phyloP scores from a whole-genome alignment of 2,888 invertebrate species.

The Spisula subtruncata region DNA sequence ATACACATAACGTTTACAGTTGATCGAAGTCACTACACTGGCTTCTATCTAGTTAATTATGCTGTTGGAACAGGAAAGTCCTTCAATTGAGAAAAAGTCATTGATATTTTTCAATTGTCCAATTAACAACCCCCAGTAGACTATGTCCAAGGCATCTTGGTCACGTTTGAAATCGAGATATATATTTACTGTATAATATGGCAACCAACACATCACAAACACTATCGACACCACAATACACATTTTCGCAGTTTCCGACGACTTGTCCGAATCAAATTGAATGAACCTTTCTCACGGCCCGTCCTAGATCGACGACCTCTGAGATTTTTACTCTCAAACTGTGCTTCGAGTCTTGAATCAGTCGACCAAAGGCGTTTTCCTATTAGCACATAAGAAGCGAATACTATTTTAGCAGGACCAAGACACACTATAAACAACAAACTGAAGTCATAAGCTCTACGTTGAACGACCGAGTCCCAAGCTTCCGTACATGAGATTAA shows the following conservation, averaged over 20 bases:
- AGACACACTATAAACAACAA: conserved; percentile 93
- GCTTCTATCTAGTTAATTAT: too few species aligned
- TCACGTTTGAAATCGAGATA: conserved; percentile 90
- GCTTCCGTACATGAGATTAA: conserved; percentile 90
- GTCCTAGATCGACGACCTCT: conserved; percentile 39
- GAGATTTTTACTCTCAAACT: conserved; percentile 43
- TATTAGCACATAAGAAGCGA: conserved; percentile 85
- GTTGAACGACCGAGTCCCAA: conserved; percentile 89
- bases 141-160: conserved; percentile 88
- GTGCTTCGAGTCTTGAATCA: conserved; percentile 71
- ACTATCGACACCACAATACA: conserved; percentile 92
- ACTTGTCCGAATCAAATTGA: conserved; percentile 89
- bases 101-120: too few species aligned
- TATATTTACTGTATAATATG: conserved; percentile 92
- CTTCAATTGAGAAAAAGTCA: too few species aligned
- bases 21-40: too few species aligned
- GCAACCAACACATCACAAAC: conserved; percentile 94
- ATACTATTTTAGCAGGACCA: conserved; percentile 90
- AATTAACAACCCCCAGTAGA: conserved; percentile 91
- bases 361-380: conserved; percentile 88
- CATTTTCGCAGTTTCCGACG: conserved; percentile 93
- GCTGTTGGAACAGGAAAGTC: too few species aligned
- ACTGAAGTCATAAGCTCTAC: conserved; percentile 91
- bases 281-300: conserved; percentile 62
- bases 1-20: too few species aligned